Evolutionary conservation across 2,888 invertebrate genomes (phyloP).

Genomic region (Mimas tiliae): DNA sequence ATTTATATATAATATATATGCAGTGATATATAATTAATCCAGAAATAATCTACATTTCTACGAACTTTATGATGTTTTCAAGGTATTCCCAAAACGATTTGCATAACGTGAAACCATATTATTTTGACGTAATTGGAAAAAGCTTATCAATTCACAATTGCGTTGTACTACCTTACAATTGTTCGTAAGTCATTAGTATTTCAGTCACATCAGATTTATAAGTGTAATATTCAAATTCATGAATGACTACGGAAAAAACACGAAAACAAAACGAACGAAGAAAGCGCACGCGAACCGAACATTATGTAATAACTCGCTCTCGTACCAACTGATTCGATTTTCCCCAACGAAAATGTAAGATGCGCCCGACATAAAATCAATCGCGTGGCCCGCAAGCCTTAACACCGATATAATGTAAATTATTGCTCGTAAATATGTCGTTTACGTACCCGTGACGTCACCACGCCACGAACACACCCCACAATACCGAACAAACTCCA

Average conservation of each 20-base stretch:
- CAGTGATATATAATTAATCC: too few relatives aligned
- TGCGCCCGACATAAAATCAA: conserved; percentile 82
- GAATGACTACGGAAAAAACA: conserved; percentile 42
- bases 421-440: conserved; percentile 84
- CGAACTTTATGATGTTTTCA: too few relatives aligned
- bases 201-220: conserved; percentile 36
- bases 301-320: conserved; percentile 78
- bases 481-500: neutral
- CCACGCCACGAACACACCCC: conserved; percentile 32
- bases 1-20: too few relatives aligned
- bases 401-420: conserved; percentile 83
- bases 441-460: conserved; percentile 83
- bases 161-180: neutral
- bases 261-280: conserved; percentile 56
- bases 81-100: too few relatives aligned
- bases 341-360: conserved; percentile 78
- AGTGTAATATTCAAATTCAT: conserved; percentile 33
- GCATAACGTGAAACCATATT: too few relatives aligned
- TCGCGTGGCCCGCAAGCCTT: conserved; percentile 81
- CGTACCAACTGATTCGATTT: conserved; percentile 81
- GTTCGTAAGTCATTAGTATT: conserved; percentile 19
- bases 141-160: too few relatives aligned
- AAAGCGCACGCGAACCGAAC: conserved; percentile 75
- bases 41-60: too few relatives aligned
- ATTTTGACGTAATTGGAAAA: too few relatives aligned